Conservation (phyloP, 2,113 vertebrate genomes). For the Python bivittatus region DNA sequence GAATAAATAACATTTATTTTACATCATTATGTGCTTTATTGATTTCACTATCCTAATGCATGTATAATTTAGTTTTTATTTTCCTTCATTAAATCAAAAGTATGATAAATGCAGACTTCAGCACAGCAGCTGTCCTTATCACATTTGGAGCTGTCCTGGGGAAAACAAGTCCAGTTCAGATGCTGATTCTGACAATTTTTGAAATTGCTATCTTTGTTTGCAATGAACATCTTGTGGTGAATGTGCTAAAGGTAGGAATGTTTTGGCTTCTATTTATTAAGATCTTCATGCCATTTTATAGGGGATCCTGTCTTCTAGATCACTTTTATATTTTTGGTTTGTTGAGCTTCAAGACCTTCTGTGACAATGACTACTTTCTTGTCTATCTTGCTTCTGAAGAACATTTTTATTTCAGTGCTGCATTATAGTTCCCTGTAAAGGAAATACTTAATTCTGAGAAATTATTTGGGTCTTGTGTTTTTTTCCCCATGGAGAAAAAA, state of each 20-base stretch:
- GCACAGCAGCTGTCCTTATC: slow-evolving; percentile 91
- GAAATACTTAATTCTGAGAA: neutral
- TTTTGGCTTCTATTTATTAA: neutral
- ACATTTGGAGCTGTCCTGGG: slow-evolving; percentile 95
- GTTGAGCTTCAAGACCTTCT: neutral
- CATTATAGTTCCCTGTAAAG: neutral
- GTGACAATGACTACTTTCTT: neutral
- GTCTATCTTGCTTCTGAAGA: neutral
- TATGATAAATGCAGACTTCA: slow-evolving; percentile 97
- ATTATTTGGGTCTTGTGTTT: neutral
- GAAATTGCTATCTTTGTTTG: slow-evolving; percentile 86
- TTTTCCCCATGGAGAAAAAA: neutral
- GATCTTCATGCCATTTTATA: neutral
- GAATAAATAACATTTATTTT: neutral
- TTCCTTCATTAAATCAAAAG: slow-evolving; percentile 62
- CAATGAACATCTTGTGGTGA: slow-evolving; percentile 84
- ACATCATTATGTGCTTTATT: neutral
- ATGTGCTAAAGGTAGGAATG: slow-evolving; percentile 71
- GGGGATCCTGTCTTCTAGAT: neutral
- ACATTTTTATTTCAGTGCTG: neutral
- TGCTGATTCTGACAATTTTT: slow-evolving; percentile 90
- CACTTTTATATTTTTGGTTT: neutral
- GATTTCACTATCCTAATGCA: neutral
- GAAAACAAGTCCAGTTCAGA: slow-evolving; percentile 92
- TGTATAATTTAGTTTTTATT: neutral